These are phyloP conservation scores for Pyrgus malvae DNA, from an alignment of 2,888 invertebrate species.

Conservation along the genomic window DNA sequence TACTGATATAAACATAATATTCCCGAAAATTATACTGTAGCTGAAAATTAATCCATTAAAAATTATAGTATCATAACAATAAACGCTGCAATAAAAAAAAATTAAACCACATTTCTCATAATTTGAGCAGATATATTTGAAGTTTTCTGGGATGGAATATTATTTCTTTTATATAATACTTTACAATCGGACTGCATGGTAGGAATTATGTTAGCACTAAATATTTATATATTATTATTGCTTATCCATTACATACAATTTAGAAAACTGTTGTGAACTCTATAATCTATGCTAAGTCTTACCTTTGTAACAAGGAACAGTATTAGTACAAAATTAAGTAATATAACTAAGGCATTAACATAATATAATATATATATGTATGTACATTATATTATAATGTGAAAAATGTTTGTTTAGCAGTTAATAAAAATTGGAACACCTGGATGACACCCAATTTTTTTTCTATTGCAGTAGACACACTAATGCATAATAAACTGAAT, in stretches of 20 bases:
- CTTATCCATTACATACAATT: slow-evolving; percentile 2
- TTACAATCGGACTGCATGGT: background rate
- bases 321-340: slow-evolving; percentile 2
- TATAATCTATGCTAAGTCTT: slow-evolving; percentile 7
- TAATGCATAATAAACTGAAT: too few relatives aligned
- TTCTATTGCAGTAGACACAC: too few relatives aligned
- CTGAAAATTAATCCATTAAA: too few relatives aligned
- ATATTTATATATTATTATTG: background rate
- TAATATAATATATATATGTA: too few relatives aligned
- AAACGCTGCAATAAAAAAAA: background rate
- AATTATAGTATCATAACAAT: background rate
- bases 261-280: background rate
- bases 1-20: too few relatives aligned
- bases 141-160: slow-evolving; percentile 17
- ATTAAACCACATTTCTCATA: background rate
- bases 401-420: background rate
- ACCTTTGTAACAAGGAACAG: slow-evolving; percentile 5
- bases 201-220: slow-evolving; percentile 2
- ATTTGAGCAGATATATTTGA: background rate
- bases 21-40: too few relatives aligned
- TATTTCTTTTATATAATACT: background rate
- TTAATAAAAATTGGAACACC: too few relatives aligned
- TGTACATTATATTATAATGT: background rate
- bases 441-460: too few relatives aligned
- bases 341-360: too few relatives aligned